Percentiles rank a stretch among this genome's conserved stretches.
Conservation (phyloP, 2,797 vertebrate species). For the Macropus fuliginosus region DNA sequence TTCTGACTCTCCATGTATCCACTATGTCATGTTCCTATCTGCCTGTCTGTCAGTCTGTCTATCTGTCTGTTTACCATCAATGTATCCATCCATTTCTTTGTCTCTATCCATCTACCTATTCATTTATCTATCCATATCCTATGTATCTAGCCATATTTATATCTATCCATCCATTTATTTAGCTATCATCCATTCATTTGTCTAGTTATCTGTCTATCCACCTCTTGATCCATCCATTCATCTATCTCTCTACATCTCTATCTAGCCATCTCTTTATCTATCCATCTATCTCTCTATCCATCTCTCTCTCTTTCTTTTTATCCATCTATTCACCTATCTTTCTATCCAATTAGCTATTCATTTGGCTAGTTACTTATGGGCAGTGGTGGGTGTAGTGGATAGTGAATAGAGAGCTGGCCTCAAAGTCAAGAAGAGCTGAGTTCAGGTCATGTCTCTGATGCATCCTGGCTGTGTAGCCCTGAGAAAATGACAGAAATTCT, state of each 20-base stretch:
- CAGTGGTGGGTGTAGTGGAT: not conserved
- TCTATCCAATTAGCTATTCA: not conserved
- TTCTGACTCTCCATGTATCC: not conserved
- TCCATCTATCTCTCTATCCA: not conserved
- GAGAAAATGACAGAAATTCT: not conserved
- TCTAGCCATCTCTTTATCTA: not conserved
- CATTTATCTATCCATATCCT: not conserved
- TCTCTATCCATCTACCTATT: not conserved
- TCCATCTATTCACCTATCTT: not conserved
- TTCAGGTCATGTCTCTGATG: not conserved
- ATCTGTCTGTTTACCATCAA: not conserved
- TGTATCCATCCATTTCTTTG: not conserved
- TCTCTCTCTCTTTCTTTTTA: not conserved
- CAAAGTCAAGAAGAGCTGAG: not conserved
- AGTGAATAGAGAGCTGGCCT: not conserved
- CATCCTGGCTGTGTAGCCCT: not conserved
- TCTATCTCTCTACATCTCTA: not conserved
- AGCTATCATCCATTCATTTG: no score
- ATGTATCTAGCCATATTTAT: no score
- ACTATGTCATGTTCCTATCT: not conserved
- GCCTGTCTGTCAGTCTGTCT: not conserved
- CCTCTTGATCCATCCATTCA: no score
- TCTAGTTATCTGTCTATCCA: no score
- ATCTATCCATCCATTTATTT: no score
- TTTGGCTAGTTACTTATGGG: not conserved